Base-by-base conservation (phyloP, 2,113 vertebrate species). In the Gasterosteus nipponicus region DNA sequence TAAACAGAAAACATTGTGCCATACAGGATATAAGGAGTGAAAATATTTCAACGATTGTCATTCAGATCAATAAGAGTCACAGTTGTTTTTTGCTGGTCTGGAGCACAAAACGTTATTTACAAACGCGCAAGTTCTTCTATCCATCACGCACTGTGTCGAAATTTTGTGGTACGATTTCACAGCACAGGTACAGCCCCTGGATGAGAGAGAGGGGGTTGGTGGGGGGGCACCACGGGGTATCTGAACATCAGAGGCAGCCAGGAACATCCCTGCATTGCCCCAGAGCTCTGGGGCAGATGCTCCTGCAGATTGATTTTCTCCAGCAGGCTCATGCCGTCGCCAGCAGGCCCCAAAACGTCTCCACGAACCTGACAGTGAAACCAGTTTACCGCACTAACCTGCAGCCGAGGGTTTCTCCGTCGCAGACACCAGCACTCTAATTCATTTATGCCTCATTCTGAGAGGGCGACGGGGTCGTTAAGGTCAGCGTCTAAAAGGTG, bases 281-380 rank as follows among this genome's bases (percentile, higher is more conserved):
- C 72, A 22, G 3, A 7, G 3, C 66, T n/a, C n/a, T 26, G 22
- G 22, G 22, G 22, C 22, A 26, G 22, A 66, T 60, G 70, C 70
- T 73, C 47, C 80, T 78, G 69, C 63, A 82, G 87, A 89, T 68
- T 57, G 82, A 90, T 91, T 85, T 66, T 75, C 76, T 78, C 66
- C 49, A 74, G 73, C 78, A 83, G 79, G 59, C 77, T 67, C 77
- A 67, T 76, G 72, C 31, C 72, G 49, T 62, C 10, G 15, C 73
- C 77, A 53, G 73, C 71, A 73, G 77, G 76, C 69, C 61, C 63
- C 77, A 62, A 58, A 65, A 26, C 22, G 78, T 46, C 66, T 87
- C 58, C 38, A 39, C 61, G 31, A 87, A 35, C 77, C 42, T 75
- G 70, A 72, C 69, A 67, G 68, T 58, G 44, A 78, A 83, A 87